phyloP scores from a whole-genome alignment of 2,113 vertebrate species.

The Apaloderma vittatum region DNA sequence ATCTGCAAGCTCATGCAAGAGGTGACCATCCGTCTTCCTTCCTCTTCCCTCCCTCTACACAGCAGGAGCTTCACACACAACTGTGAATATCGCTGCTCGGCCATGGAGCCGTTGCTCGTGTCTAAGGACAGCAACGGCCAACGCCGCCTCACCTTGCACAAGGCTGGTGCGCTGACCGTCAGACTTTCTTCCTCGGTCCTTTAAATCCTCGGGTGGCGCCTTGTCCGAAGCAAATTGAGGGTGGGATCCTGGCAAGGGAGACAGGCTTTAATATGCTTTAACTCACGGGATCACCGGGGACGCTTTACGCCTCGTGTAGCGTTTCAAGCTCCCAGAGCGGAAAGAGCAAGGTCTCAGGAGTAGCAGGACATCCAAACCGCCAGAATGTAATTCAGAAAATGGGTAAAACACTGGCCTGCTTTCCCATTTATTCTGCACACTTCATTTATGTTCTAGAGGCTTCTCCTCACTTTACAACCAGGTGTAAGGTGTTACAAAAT shows the following conservation, averaged over 20 bases:
- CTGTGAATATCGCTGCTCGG: neutral
- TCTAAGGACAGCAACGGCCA: accelerated
- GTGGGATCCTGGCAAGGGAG: slow-evolving; percentile 81
- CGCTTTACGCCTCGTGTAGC: neutral
- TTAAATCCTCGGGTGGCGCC: slow-evolving; percentile 87
- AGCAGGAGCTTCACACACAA: accelerated
- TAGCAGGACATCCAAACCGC: neutral
- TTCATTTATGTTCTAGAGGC: neutral
- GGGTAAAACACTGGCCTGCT: neutral
- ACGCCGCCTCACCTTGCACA: neutral
- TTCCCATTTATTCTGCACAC: neutral
- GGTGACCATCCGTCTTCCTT: accelerated
- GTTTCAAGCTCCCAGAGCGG: neutral
- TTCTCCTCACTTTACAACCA: neutral
- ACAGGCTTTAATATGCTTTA: neutral
- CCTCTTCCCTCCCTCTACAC: neutral
- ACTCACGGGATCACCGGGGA: neutral
- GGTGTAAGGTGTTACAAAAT: neutral
- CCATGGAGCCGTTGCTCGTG: accelerated
- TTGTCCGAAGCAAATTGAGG: slow-evolving; percentile 87
- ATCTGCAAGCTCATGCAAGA: neutral
- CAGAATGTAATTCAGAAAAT: neutral
- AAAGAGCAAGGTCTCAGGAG: neutral
- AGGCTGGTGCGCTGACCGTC: neutral
- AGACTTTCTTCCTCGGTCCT: slow-evolving; percentile 83